A percentile compares a stretch with the other conserved stretches of the same genome.
These are phyloP conservation scores for Tetragonula clypearis DNA, from an alignment of 1,140 invertebrate genomes.

Conservation along the genomic window DNA sequence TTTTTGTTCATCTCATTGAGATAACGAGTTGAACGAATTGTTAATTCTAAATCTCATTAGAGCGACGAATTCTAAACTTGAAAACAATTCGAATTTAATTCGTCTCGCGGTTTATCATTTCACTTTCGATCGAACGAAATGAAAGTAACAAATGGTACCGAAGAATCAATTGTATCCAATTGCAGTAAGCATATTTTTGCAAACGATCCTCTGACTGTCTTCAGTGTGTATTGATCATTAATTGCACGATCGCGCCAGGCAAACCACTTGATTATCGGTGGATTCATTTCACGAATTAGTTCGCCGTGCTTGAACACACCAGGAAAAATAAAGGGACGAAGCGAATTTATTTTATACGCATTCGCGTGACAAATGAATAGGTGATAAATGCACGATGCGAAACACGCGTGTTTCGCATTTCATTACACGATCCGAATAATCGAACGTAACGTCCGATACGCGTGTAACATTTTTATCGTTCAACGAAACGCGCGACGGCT, in stretches of 20 bases:
- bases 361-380: slow-evolving; percentile 8
- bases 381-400: slow-evolving; percentile 9
- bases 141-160: neutral
- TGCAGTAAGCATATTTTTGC: neutral
- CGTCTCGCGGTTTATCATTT: too few relatives aligned
- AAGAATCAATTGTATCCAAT: too few relatives aligned
- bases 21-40: too few relatives aligned
- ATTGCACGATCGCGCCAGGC: neutral
- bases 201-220: neutral
- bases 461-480: slow-evolving; percentile 18
- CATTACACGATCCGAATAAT: slow-evolving; percentile 22
- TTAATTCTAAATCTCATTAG: too few relatives aligned
- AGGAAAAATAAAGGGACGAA: neutral
- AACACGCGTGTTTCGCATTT: slow-evolving; percentile 19
- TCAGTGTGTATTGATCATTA: neutral
- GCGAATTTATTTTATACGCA: slow-evolving; percentile 3
- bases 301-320: neutral
- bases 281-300: neutral
- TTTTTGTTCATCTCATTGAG: too few relatives aligned
- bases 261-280: neutral
- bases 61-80: too few relatives aligned
- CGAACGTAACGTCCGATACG: neutral
- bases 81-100: neutral
- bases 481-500: neutral
- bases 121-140: neutral